phyloP scores from a whole-genome alignment of 2,888 invertebrate genomes.

The Sisyra nigra region DNA sequence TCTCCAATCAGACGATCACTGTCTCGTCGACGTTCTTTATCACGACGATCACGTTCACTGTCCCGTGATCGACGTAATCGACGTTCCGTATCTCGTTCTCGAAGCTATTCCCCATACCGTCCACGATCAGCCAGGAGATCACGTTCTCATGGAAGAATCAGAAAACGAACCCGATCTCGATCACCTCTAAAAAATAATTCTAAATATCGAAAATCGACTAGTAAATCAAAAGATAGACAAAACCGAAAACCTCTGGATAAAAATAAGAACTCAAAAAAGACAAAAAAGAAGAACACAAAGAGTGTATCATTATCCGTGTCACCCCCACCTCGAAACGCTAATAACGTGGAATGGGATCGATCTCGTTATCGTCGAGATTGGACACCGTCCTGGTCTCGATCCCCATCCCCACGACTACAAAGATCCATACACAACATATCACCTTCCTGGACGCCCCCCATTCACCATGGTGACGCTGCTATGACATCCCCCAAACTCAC shows the following conservation, averaged over 20 bases:
- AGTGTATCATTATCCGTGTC: conserved; percentile 20
- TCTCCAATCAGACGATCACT: conserved; percentile 14
- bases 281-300: conserved; percentile 22
- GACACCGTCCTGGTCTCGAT: conserved; percentile 40
- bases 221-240: conserved; percentile 20
- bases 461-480: conserved; percentile 25
- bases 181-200: conserved; percentile 15
- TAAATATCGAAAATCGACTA: conserved; percentile 20
- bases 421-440: conserved; percentile 19
- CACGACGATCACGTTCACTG: conserved; percentile 17
- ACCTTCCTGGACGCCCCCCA: conserved; percentile 46
- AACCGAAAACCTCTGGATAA: conserved; percentile 25
- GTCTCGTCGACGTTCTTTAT: conserved; percentile 4
- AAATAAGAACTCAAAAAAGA: conserved; percentile 20
- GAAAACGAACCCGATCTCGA: conserved; percentile 17
- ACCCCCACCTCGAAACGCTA: conserved; percentile 15
- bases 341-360: conserved; percentile 22
- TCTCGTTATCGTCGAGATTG: conserved; percentile 20
- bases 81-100: conserved; percentile 12
- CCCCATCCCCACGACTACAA: conserved; percentile 32
- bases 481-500: conserved; percentile 36
- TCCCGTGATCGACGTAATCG: conserved; percentile 18
- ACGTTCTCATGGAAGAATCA: conserved; percentile 19
- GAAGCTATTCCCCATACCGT: conserved; percentile 9
- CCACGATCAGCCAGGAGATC: conserved; percentile 14